Conservation (phyloP, 2,888 invertebrate species). For the Folsomia manolachei region DNA sequence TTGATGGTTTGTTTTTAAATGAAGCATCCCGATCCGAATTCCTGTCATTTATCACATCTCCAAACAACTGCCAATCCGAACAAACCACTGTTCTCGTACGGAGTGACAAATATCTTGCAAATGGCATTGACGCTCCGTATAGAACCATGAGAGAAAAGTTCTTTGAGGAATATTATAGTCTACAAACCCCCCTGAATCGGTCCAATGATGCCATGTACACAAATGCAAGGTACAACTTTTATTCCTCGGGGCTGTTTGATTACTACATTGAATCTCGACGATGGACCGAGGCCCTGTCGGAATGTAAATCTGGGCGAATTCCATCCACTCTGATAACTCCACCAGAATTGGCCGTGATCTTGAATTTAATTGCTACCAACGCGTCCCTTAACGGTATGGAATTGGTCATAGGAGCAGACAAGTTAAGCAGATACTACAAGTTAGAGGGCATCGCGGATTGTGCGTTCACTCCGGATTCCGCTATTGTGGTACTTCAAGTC, state of each 20-base stretch:
- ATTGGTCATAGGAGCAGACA: not conserved
- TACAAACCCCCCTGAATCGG: conserved; percentile 3
- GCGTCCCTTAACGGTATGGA: not conserved
- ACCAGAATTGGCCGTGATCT: not conserved
- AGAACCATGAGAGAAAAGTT: conserved; percentile 3
- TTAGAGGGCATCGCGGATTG: not conserved
- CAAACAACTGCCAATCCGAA: not conserved
- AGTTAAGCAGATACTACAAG: not conserved
- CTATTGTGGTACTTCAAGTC: not conserved
- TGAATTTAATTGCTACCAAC: not conserved
- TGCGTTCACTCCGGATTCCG: not conserved
- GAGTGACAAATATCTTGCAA: not conserved
- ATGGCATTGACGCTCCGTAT: not conserved
- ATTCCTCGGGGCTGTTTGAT: not conserved
- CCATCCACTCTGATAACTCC: not conserved
- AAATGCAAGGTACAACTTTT: conserved; percentile 1
- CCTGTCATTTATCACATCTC: not conserved
- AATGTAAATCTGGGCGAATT: not conserved
- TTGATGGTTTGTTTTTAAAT: not conserved
- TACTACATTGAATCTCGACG: not conserved
- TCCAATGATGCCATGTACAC: conserved; percentile 2
- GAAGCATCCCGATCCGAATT: not conserved
- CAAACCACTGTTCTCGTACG: not conserved
- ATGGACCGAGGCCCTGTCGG: not conserved
- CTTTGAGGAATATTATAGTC: not conserved